Evolutionary conservation across 2,888 invertebrate genomes (phyloP).

Genomic region (Mimas tiliae): DNA sequence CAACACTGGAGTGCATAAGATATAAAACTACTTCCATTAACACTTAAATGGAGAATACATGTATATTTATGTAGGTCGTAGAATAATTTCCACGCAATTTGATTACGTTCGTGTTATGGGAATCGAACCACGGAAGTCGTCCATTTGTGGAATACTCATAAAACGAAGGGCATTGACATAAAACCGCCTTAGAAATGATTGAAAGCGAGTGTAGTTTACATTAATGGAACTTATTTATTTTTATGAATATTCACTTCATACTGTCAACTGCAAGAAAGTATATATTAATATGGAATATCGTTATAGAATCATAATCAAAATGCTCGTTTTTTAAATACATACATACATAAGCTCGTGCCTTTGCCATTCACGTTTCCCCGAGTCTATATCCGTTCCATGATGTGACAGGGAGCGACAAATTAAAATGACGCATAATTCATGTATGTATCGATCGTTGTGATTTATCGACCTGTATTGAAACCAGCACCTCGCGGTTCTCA

Average conservation of each 20-base stretch:
- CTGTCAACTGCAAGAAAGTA: not conserved
- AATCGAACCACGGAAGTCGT: constrained; percentile 26
- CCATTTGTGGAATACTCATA: constrained; percentile 13
- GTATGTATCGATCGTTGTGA: no score
- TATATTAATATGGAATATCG: not conserved
- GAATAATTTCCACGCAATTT: constrained; percentile 45
- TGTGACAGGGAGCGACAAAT: no score
- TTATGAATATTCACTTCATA: not conserved
- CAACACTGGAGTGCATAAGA: not conserved
- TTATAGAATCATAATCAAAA: not conserved
- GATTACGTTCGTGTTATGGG: constrained; percentile 36
- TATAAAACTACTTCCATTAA: not conserved
- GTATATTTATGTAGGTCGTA: constrained; percentile 39
- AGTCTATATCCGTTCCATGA: no score
- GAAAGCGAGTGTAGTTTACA: not conserved
- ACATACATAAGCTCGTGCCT: no score
- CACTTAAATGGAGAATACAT: not conserved
- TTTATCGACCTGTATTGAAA: no score
- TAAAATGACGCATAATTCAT: no score
- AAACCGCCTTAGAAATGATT: not conserved
- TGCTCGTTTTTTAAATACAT: no score
- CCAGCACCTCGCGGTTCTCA: no score
- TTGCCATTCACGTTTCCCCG: no score
- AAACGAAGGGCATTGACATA: not conserved
- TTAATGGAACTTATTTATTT: not conserved